A percentile compares a stretch with the other conserved stretches of the same genome.
Conservation (phyloP, 2,797 vertebrate genomes). For the Sciurus vulgaris region DNA sequence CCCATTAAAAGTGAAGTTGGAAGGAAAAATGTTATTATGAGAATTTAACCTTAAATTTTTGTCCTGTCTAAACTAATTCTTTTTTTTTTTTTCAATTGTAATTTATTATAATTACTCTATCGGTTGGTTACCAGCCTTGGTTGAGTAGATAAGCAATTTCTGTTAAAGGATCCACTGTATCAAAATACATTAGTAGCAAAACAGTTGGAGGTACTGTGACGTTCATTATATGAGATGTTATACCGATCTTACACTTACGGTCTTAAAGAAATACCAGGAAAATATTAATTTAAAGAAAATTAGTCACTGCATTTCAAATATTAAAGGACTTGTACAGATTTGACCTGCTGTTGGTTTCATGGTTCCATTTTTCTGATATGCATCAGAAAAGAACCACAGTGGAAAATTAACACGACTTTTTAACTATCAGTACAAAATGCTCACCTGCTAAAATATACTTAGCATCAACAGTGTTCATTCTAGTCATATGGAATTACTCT, state of each 20-base stretch:
- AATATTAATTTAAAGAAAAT: not conserved
- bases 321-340: not conserved
- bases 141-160: not conserved
- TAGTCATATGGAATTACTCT: not conserved
- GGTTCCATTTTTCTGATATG: not conserved
- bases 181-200: not conserved
- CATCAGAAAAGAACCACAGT: not conserved
- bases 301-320: not conserved
- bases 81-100: not conserved
- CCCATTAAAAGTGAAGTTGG: not conserved
- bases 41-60: conserved; percentile 1
- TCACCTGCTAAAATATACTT: not conserved
- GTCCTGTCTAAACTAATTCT: not conserved
- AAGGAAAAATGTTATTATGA: not conserved
- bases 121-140: not conserved
- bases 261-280: not conserved
- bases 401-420: not conserved
- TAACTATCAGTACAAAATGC: not conserved
- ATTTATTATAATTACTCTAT: not conserved
- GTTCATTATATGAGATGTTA: not conserved
- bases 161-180: not conserved
- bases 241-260: not conserved
- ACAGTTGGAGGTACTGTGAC: not conserved
- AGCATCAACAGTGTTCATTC: not conserved
- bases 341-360: not conserved